A percentile compares a stretch with the other conserved stretches of the same genome.
Evolutionary conservation across 2,797 vertebrate species (phyloP).

Genomic region (Micromesistius poutassou): DNA sequence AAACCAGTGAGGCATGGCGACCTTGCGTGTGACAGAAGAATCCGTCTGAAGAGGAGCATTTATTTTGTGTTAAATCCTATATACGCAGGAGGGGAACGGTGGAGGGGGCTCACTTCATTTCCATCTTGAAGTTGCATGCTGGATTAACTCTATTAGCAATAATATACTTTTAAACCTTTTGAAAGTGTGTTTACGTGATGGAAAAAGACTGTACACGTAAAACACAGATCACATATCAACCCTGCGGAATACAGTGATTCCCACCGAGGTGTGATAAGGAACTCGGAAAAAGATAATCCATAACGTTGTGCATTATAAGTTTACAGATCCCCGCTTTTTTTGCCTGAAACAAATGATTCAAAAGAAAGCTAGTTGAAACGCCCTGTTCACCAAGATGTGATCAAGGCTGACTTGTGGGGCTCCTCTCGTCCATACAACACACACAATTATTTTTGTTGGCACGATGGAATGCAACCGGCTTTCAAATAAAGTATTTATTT

Average conservation of each 20-base stretch:
- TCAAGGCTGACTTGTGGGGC: background rate
- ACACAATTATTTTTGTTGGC: no score
- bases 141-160: background rate
- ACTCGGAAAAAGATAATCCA: background rate
- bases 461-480: background rate
- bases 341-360: no score
- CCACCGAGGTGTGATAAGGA: background rate
- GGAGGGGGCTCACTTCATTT: background rate
- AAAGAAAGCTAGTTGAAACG: no score
- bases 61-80: background rate
- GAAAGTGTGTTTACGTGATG: background rate
- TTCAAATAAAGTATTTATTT: background rate
- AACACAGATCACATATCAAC: background rate
- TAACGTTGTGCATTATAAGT: background rate
- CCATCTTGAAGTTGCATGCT: background rate
- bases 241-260: background rate
- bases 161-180: background rate
- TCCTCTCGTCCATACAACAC: background rate
- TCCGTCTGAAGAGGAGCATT: background rate
- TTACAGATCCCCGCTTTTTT: no score
- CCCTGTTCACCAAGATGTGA: no score
- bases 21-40: slow-evolving; percentile 21
- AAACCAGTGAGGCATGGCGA: slow-evolving; percentile 18
- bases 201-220: background rate
- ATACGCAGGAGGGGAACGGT: background rate